These are phyloP conservation scores for Actenoides hombroni DNA, from an alignment of 2,113 vertebrate species.

Conservation along the genomic window DNA sequence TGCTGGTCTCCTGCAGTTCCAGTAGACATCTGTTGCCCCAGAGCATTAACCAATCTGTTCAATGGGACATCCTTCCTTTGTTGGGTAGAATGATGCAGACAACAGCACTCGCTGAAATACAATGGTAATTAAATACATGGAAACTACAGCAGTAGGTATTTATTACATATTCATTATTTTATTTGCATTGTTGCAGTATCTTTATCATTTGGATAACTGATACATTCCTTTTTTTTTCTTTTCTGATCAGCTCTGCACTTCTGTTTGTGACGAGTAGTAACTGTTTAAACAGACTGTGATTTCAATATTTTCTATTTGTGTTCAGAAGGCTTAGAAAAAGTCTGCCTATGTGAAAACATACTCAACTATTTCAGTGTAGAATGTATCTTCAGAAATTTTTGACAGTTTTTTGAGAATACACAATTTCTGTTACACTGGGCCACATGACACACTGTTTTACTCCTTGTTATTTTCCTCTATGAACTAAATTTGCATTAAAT, in stretches of 20 bases:
- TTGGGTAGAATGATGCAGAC: slow-evolving; percentile 75
- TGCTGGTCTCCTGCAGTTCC: slow-evolving; percentile 90
- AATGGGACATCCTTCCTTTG: slow-evolving; percentile 82
- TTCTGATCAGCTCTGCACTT: slow-evolving; percentile 24
- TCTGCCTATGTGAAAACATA: not conserved
- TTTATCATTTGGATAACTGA: slow-evolving; percentile 47
- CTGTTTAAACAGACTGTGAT: not conserved
- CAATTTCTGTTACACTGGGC: not conserved
- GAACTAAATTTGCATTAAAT: slow-evolving; percentile 18
- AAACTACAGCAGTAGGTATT: slow-evolving; percentile 75
- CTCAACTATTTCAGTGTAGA: not conserved
- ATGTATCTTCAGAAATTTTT: slow-evolving; percentile 2
- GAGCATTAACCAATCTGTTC: slow-evolving; percentile 87
- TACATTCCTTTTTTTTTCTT: not conserved
- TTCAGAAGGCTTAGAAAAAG: not conserved
- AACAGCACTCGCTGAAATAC: slow-evolving; percentile 73
- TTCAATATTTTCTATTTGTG: not conserved
- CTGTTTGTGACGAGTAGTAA: slow-evolving; percentile 28
- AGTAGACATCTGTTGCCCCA: slow-evolving; percentile 94
- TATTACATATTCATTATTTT: slow-evolving; percentile 92
- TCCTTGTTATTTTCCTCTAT: not conserved
- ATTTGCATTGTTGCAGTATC: slow-evolving; percentile 72
- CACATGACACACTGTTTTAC: not conserved
- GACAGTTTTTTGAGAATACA: not conserved
- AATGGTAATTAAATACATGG: slow-evolving; percentile 81